phyloP scores from a whole-genome alignment of 2,888 invertebrate species.

The Pherbina coryleti region DNA sequence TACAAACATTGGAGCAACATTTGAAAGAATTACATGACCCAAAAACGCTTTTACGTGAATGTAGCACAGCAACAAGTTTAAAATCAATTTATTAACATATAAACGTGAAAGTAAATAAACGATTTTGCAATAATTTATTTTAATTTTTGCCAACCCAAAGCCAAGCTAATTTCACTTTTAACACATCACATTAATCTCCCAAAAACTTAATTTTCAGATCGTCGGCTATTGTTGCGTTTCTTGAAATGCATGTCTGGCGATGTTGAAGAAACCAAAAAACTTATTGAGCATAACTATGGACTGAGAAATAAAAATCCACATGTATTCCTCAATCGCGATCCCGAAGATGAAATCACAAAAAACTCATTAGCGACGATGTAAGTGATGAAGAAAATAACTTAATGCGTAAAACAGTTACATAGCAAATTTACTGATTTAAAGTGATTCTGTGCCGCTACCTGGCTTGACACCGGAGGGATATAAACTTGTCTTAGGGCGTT shows the following conservation, averaged over 20 bases:
- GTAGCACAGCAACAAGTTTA: not conserved
- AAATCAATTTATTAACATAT: not conserved
- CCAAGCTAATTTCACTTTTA: not conserved
- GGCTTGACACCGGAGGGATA: slow-evolving; percentile 61
- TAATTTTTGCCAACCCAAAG: not conserved
- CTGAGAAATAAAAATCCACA: slow-evolving; percentile 72
- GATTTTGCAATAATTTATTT: not conserved
- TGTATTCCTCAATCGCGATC: slow-evolving; percentile 72
- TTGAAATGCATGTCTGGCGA: slow-evolving; percentile 59
- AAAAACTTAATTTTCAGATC: slow-evolving; percentile 53
- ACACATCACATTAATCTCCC: not conserved
- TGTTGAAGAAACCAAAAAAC: slow-evolving; percentile 59
- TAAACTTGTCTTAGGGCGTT: slow-evolving; percentile 55
- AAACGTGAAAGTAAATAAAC: not conserved
- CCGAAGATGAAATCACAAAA: slow-evolving; percentile 59
- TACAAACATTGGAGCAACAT: not conserved
- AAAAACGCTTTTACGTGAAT: not conserved
- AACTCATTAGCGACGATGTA: slow-evolving; percentile 61
- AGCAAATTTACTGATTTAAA: slow-evolving; percentile 35
- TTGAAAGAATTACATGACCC: not conserved
- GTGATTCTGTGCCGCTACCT: slow-evolving; percentile 59
- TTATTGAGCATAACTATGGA: slow-evolving; percentile 68
- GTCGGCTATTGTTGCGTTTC: slow-evolving; percentile 60
- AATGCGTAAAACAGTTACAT: too few relatives aligned
- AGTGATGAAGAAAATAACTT: slow-evolving; percentile 23